These are phyloP conservation scores for Lasioglossum calceatum DNA, from an alignment of 2,888 invertebrate genomes.

Conservation along the genomic window DNA sequence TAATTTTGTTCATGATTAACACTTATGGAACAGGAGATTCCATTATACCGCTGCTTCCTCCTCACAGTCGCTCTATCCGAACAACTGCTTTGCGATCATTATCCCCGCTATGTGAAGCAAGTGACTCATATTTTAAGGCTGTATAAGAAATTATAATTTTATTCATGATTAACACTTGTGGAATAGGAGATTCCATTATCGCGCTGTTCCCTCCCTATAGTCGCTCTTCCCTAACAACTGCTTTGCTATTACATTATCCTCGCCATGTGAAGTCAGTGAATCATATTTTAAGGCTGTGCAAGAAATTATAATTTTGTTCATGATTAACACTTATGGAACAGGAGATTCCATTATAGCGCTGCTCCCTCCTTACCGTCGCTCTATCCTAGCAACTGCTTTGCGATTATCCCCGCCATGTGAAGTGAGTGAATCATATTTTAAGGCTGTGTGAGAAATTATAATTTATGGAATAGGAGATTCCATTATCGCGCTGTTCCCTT, in stretches of 20 bases:
- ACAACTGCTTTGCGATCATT: background rate
- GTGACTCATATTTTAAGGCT: background rate
- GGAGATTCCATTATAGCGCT: background rate
- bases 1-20: background rate
- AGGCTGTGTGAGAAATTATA: no score
- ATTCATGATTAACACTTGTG: background rate
- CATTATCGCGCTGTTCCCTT: background rate
- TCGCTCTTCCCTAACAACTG: background rate
- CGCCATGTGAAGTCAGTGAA: no score
- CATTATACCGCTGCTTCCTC: background rate
- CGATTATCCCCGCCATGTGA: background rate
- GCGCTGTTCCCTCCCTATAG: background rate
- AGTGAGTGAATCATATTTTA: background rate
- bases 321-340: background rate
- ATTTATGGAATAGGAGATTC: background rate
- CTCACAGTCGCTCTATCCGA: background rate
- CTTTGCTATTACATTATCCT: background rate
- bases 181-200: background rate
- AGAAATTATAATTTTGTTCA: background rate
- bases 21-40: background rate
- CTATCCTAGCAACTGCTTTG: background rate
- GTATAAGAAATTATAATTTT: background rate
- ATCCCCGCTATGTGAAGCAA: background rate
- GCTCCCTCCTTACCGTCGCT: background rate
- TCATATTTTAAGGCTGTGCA: background rate